Evolutionary conservation across 2,113 vertebrate genomes (phyloP).

Genomic region (Neotoma lepida): DNA sequence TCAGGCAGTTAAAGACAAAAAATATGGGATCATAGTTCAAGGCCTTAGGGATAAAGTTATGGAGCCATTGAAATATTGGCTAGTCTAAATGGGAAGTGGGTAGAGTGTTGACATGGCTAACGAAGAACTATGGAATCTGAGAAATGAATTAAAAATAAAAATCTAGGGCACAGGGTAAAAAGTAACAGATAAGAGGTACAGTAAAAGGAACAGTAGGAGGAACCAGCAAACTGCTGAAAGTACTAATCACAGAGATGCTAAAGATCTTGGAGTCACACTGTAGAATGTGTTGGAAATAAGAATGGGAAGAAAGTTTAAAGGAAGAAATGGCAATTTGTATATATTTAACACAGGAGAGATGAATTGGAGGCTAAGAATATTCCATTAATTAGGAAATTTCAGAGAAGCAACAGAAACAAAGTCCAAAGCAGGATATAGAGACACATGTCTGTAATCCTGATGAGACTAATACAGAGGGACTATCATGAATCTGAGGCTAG

Average conservation of each 20-base stretch:
- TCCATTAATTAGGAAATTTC: not conserved
- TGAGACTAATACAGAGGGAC: not conserved
- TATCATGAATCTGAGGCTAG: not conserved
- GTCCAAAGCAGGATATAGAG: not conserved
- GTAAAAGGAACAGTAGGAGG: too few relatives aligned
- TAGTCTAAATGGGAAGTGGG: not conserved
- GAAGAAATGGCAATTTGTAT: not conserved
- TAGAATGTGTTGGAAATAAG: not conserved
- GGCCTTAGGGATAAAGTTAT: not conserved
- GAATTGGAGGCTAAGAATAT: not conserved
- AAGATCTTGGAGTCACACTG: not conserved
- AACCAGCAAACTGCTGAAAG: not conserved
- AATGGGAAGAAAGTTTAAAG: not conserved
- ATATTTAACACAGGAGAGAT: not conserved
- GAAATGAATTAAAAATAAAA: not conserved
- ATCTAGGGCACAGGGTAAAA: not conserved
- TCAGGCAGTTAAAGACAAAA: conserved; percentile 6
- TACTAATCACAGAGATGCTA: not conserved
- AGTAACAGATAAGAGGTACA: not conserved
- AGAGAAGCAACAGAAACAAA: not conserved
- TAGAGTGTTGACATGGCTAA: not conserved
- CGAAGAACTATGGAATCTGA: not conserved
- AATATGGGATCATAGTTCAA: conserved; percentile 22
- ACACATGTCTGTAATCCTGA: not conserved
- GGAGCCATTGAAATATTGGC: not conserved